Evolutionary conservation across 1,140 invertebrate genomes (phyloP), one percentile per base, ranked within the genome.

Genomic region (Oryzaephilus surinamensis): DNA sequence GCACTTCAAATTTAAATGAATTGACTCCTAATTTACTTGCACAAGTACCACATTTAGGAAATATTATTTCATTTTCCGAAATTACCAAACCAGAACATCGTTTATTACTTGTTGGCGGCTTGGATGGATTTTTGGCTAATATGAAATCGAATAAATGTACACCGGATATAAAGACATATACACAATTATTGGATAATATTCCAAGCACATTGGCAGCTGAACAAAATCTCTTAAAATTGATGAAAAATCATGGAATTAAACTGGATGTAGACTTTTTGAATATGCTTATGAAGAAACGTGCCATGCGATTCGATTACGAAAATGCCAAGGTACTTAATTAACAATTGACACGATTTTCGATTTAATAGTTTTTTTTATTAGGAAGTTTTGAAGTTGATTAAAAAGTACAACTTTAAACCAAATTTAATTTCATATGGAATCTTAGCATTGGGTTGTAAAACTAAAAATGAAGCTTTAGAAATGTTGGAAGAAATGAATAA

Each of bases 341-440:
- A 32, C 13, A 6, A 8, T 6, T 32, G 17, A 17, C 32, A 45
- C 27, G 15, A 14, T n/a, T n/a, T n/a, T n/a, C n/a, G n/a, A n/a
- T n/a, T n/a, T n/a, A n/a, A 43, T 36, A 48, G 38, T 15, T 24
- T 26, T 44, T 50, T 45, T 34, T 51, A 41, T 43, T 36, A 47
- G 35, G 43, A 42, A 17, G 50, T 56, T 19, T 43, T 54, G 21
- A 24, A 35, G 18, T 61, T 79, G 31, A 77, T 94, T 39, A 64
- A 64, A 24, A 71, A 70, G 30, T 50, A 66, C 6, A 63, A 66
- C 35, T 54, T 89, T 10, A 62, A 64, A 24, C 77, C 81, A 4
- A 76, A 93, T 61, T 69, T 90, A 38, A 67, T 88, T 28, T 92
- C 90, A 1, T 94, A 84, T 69, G 89, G 87, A 17, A 74, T 81